Percentiles rank a stretch among this genome's conserved stretches.
phyloP scores from a whole-genome alignment of 2,797 vertebrate species.

The Parauchenoglanis punctatus region DNA sequence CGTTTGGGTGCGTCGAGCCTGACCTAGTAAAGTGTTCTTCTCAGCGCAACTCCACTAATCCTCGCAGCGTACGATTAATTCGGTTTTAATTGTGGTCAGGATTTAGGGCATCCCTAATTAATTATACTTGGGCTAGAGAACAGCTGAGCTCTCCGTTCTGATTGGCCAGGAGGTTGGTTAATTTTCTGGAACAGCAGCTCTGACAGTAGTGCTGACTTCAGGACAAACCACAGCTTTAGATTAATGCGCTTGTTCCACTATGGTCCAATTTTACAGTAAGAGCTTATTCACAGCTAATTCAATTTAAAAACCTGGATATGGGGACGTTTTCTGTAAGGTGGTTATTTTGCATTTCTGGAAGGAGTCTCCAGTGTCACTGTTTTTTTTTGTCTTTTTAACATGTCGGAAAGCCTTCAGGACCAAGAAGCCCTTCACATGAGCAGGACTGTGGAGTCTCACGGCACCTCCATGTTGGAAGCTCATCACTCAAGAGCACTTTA shows the following conservation, averaged over 20 bases:
- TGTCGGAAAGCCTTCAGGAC: not conserved
- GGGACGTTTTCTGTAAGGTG: not conserved
- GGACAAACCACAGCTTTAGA: not conserved
- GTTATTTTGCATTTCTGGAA: not conserved
- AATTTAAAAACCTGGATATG: no score
- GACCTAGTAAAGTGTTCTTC: not conserved
- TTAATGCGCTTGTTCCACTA: not conserved
- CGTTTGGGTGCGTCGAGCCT: not conserved
- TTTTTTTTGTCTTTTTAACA: not conserved
- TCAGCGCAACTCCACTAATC: not conserved
- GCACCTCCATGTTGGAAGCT: no score
- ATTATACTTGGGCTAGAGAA: not conserved
- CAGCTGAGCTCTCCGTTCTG: not conserved
- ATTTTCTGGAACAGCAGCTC: not conserved
- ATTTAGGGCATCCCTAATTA: slow-evolving; percentile 7
- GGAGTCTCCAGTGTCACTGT: not conserved
- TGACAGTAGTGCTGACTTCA: not conserved
- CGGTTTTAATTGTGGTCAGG: not conserved
- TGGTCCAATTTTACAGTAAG: not conserved
- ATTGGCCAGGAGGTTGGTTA: not conserved
- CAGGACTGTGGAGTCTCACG: not conserved
- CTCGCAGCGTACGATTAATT: not conserved
- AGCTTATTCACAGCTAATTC: not conserved
- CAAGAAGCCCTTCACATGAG: not conserved
- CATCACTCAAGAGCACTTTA: slow-evolving; percentile 8